These are phyloP conservation scores for Myiothlypis coronata DNA, from an alignment of 2,797 vertebrate species.

Conservation along the genomic window DNA sequence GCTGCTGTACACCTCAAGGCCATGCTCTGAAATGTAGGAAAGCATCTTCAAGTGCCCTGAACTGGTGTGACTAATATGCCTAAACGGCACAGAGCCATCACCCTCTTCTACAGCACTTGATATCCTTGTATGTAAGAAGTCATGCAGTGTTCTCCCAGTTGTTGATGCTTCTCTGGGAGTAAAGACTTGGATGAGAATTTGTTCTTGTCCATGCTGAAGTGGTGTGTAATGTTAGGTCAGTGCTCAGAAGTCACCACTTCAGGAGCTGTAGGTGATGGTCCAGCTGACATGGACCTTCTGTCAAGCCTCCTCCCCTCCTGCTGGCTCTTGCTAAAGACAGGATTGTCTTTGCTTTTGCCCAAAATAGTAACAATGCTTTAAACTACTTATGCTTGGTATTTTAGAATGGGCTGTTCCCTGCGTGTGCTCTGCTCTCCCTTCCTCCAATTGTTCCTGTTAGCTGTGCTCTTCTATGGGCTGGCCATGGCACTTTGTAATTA, in stretches of 20 bases:
- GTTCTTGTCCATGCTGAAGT: neutral
- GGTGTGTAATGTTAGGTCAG: neutral
- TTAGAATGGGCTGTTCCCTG: neutral
- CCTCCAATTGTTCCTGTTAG: conserved; percentile 35
- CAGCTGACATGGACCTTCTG: neutral
- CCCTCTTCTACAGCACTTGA: accelerated
- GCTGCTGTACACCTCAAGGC: neutral
- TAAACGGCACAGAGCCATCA: accelerated
- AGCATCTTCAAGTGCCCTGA: neutral
- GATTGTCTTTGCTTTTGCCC: neutral
- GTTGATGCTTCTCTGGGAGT: neutral
- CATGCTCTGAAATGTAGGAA: neutral
- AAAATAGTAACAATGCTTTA: conserved; percentile 38
- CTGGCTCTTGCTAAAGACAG: neutral
- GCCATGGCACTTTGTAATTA: neutral
- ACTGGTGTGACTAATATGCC: neutral
- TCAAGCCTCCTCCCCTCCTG: neutral
- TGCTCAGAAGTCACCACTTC: neutral
- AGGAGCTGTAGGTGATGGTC: neutral
- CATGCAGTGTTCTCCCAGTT: neutral
- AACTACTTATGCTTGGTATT: neutral
- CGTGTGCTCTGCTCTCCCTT: neutral
- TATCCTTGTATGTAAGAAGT: neutral
- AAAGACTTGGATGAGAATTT: neutral
- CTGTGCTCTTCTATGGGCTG: neutral